phyloP scores from a whole-genome alignment of 1,140 invertebrate genomes.

The Listronotus bonariensis region DNA sequence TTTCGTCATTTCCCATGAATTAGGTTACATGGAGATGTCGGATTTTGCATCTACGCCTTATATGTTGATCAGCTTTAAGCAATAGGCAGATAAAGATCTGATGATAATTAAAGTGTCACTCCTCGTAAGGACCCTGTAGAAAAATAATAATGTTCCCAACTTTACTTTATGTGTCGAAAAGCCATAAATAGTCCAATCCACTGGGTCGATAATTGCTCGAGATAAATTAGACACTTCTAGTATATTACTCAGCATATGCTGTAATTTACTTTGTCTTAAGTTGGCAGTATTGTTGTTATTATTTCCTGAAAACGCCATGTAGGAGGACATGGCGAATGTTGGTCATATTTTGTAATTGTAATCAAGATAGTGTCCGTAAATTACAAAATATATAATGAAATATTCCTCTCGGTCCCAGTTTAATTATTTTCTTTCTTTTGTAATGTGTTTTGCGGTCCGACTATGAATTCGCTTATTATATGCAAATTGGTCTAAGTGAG shows the following conservation, averaged over 20 bases:
- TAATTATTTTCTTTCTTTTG: conserved; percentile 25
- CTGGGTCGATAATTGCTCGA: conserved; percentile 50
- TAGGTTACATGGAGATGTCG: no score
- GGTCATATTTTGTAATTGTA: conserved; percentile 55
- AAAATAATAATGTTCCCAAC: no score
- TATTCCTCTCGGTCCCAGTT: conserved; percentile 28
- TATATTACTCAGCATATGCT: conserved; percentile 46
- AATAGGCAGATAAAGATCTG: no score
- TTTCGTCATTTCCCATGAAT: no score
- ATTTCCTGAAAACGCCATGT: conserved; percentile 52
- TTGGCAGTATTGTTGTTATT: conserved; percentile 52
- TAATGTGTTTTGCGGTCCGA: conserved; percentile 26
- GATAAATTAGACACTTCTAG: conserved; percentile 53
- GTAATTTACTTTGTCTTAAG: conserved; percentile 53
- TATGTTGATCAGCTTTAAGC: no score
- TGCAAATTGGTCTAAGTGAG: no score
- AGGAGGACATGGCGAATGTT: conserved; percentile 52
- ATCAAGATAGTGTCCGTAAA: conserved; percentile 52
- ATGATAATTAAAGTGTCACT: no score
- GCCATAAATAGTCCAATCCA: conserved; percentile 38
- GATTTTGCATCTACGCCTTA: no score
- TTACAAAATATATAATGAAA: conserved; percentile 48
- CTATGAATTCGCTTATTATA: background rate
- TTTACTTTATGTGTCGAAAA: conserved; percentile 15
- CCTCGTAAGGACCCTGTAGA: no score